Evolutionary conservation across 2,888 invertebrate species (phyloP).

Genomic region (Spilosoma lubricipeda): DNA sequence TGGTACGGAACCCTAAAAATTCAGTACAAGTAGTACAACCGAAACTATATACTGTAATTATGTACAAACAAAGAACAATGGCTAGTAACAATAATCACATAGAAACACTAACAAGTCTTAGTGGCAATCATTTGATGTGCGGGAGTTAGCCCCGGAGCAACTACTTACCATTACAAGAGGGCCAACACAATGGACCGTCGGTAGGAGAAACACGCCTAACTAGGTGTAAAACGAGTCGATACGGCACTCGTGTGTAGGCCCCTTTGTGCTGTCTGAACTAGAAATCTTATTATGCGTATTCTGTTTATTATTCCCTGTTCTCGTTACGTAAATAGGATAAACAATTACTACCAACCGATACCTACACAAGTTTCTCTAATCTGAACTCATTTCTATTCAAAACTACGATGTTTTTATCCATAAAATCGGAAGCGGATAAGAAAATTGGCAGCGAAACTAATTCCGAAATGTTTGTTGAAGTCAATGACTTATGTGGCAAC

Average conservation of each 20-base stretch:
- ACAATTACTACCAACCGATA: conserved; percentile 6
- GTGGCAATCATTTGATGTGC: conserved; percentile 51
- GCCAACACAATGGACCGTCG: conserved; percentile 46
- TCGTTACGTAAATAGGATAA: conserved; percentile 28
- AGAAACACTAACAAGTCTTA: conserved; percentile 49
- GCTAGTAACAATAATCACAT: conserved; percentile 59
- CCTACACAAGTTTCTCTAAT: neutral
- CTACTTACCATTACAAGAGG: conserved; percentile 81
- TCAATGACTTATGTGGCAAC: conserved; percentile 52
- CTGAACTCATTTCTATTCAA: neutral
- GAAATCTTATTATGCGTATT: conserved; percentile 42
- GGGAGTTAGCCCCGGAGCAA: conserved; percentile 61
- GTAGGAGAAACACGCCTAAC: conserved; percentile 69
- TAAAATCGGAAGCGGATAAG: neutral
- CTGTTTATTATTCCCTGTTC: conserved; percentile 37
- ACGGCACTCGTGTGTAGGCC: conserved; percentile 44
- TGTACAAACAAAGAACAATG: conserved; percentile 35
- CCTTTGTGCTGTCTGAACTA: conserved; percentile 52
- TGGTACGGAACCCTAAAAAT: too few species aligned
- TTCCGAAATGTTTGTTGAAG: conserved; percentile 29
- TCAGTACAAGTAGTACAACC: neutral
- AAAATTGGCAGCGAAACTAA: conserved; percentile 20
- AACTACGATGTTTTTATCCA: neutral
- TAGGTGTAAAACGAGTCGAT: conserved; percentile 76
- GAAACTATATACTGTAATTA: neutral